Conservation (phyloP, 2,888 invertebrate genomes). For the Apodemia zela region DNA sequence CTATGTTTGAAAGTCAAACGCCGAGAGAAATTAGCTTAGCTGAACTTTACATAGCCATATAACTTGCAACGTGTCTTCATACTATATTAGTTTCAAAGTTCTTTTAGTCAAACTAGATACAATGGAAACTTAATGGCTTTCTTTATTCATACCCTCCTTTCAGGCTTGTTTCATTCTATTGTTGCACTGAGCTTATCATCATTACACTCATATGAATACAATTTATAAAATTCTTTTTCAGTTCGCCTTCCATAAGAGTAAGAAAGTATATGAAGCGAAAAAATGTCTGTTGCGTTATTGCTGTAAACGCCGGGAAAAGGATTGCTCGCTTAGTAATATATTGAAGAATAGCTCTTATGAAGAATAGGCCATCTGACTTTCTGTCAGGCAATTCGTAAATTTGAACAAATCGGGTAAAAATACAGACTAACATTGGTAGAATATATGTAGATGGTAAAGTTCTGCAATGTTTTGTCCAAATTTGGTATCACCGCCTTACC, state of each 20-base stretch:
- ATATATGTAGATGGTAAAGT: no score
- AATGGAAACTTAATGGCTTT: constrained; percentile 12
- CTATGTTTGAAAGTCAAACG: not conserved
- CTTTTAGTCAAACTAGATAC: constrained; percentile 1
- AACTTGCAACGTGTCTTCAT: not conserved
- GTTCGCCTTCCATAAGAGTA: not conserved
- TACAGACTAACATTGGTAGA: no score
- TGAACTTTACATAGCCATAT: not conserved
- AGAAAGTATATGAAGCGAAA: not conserved
- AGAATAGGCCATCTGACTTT: no score
- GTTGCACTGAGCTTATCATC: not conserved
- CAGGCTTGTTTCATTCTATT: not conserved
- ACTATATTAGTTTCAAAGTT: constrained; percentile 9
- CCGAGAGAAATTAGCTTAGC: not conserved
- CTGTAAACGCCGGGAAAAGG: not conserved
- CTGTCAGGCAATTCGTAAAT: no score
- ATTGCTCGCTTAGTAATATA: no score
- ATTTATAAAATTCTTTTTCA: not conserved
- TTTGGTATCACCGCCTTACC: no score
- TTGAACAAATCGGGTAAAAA: no score
- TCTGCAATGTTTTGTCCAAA: no score
- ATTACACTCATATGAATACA: constrained; percentile 1
- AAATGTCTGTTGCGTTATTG: not conserved
- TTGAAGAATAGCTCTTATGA: no score
- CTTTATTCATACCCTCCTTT: constrained; percentile 1